These are phyloP conservation scores for Carassius carassius DNA, from an alignment of 2,113 vertebrate species.

Conservation along the genomic window DNA sequence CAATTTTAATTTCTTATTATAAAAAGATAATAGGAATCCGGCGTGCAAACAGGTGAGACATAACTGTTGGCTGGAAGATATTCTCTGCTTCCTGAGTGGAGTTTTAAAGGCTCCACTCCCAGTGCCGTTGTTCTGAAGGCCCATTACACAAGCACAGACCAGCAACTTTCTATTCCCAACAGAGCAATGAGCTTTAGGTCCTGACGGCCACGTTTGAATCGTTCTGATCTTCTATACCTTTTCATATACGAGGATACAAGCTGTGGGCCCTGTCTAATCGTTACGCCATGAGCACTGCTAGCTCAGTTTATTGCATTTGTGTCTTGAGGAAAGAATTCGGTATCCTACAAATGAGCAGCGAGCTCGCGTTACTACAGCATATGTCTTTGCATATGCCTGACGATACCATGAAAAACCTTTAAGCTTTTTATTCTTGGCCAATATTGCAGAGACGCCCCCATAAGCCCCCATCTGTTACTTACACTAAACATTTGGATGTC, in stretches of 20 bases:
- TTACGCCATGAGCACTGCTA: conserved; percentile 60
- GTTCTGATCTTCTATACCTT: neutral
- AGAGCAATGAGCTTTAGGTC: conserved; percentile 27
- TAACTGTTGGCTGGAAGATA: conserved; percentile 1
- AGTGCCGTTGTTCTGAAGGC: conserved; percentile 31
- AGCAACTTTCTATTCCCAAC: conserved; percentile 61
- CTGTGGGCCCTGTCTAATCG: conserved; percentile 56
- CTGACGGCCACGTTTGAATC: neutral
- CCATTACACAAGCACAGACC: conserved; percentile 9
- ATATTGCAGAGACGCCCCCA: conserved; percentile 78
- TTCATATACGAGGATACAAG: conserved; percentile 26
- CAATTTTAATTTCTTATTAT: neutral
- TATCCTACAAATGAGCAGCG: neutral
- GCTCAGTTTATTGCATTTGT: neutral
- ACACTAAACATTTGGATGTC: conserved; percentile 61
- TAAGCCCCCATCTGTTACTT: conserved; percentile 67
- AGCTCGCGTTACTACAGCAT: conserved; percentile 1
- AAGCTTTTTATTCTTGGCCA: conserved; percentile 48
- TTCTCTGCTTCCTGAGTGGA: neutral
- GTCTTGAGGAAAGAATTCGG: neutral
- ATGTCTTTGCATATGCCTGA: conserved; percentile 36
- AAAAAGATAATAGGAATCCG: neutral
- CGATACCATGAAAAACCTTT: conserved; percentile 21
- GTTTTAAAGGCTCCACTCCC: conserved; percentile 21
- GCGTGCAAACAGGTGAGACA: conserved; percentile 18